Conservation (phyloP, 1,140 invertebrate genomes). For the Drosophila trapezifrons region DNA sequence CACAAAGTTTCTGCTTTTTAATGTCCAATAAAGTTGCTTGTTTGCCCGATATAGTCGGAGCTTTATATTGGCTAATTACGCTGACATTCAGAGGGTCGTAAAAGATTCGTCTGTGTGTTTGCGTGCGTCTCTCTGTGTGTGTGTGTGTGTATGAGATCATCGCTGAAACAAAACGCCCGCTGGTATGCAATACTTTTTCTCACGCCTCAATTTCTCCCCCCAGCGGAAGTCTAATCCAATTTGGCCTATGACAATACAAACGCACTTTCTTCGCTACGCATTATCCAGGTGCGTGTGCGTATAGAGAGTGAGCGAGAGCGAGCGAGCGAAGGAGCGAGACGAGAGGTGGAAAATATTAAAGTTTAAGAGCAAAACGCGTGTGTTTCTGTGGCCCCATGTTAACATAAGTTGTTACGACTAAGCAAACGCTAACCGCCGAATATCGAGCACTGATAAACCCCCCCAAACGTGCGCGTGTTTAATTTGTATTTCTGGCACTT, state of each 20-base stretch:
- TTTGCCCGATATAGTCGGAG: constrained; percentile 12
- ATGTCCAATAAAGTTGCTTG: constrained; percentile 25
- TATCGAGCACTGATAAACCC: constrained; percentile 37
- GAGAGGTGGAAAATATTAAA: constrained; percentile 29
- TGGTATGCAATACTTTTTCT: constrained; percentile 74
- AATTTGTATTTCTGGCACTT: constrained; percentile 70
- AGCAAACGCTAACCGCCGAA: constrained; percentile 27
- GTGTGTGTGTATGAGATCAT: constrained; percentile 71
- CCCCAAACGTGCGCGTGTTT: constrained; percentile 55
- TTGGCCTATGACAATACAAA: constrained; percentile 72
- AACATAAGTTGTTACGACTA: constrained; percentile 51
- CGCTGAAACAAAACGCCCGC: constrained; percentile 58
- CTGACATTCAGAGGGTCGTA: constrained; percentile 5
- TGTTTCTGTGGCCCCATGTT: constrained; percentile 43
- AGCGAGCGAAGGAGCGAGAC: constrained; percentile 6
- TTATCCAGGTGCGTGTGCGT: constrained; percentile 72
- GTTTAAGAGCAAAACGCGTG: constrained; percentile 31
- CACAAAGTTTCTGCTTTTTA: constrained; percentile 7
- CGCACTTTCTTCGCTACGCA: constrained; percentile 76
- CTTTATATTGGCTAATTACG: constrained; percentile 52
- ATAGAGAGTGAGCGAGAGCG: constrained; percentile 45
- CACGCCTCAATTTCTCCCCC: constrained; percentile 36
- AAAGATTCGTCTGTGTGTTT: constrained; percentile 9
- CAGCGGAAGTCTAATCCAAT: constrained; percentile 57
- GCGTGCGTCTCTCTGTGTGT: constrained; percentile 26